Conservation (phyloP, 2,113 vertebrate genomes). For the Indicator maculatus region DNA sequence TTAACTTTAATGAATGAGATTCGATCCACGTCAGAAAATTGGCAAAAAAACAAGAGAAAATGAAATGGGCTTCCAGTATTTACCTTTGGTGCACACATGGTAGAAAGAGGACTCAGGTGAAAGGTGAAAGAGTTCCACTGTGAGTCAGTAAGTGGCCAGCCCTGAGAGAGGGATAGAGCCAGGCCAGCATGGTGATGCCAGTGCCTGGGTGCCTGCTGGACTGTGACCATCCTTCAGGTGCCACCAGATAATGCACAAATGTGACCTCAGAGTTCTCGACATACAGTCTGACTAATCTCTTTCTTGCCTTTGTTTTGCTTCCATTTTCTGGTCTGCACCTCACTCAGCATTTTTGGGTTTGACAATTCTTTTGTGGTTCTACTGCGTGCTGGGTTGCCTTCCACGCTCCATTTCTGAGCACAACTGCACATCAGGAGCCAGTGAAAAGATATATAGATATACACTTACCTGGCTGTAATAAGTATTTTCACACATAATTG, state of each 20-base stretch:
- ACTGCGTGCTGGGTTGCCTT: background rate
- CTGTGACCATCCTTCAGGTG: background rate
- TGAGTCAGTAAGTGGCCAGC: background rate
- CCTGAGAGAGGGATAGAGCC: background rate
- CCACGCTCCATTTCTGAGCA: background rate
- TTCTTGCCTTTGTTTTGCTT: background rate
- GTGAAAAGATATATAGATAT: background rate
- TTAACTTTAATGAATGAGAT: background rate
- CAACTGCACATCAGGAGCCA: background rate
- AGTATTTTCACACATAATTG: background rate
- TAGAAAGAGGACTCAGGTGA: background rate
- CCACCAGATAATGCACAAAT: background rate
- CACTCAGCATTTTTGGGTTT: background rate
- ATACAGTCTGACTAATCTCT: accelerated
- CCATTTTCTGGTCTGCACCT: background rate
- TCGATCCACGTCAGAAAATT: background rate
- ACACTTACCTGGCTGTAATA: background rate
- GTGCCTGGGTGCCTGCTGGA: background rate
- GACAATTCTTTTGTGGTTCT: background rate
- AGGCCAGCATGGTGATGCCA: accelerated
- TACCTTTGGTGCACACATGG: background rate
- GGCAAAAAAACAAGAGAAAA: background rate
- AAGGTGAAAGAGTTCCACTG: accelerated
- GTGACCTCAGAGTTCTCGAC: background rate
- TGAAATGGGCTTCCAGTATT: background rate